Evolutionary conservation across 2,888 invertebrate species (phyloP), one percentile per base, ranked within the genome.

Genomic region (Rhagonycha fulva): DNA sequence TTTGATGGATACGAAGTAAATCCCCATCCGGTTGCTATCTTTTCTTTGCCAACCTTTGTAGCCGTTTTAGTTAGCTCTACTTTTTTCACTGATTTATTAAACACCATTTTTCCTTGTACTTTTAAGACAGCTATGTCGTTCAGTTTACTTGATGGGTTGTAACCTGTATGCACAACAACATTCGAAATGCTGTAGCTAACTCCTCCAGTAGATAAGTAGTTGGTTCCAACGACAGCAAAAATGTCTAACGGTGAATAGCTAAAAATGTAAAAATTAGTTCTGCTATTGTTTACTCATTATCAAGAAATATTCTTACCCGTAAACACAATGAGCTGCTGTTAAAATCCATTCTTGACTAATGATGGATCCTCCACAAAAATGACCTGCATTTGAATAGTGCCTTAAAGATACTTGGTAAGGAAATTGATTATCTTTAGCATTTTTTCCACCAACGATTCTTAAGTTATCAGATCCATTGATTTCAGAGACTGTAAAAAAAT

Each of bases 1-100:
- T 91, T 91, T 12, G 91, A 91, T 80, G 90, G 91, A 14, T 88
- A 88, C 28, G 86, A 83, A 63, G 88, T 85, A 4, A 74, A 28
- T 66, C 81, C 81, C 81, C 81, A 81, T n/a, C 81, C 81, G 32
- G 76, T 62, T 1, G 80, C 66, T 28, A 73, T 63, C 62, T 72
- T 74, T 0, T 69, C 19, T 9, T 70, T 72, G 10, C 72, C 76
- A 12, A 73, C 69, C 4, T 72, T 75, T 5, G 62, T 14, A 32
- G n/a, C 14, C 10, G 30, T 14, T 9, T 32, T 62, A 24, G 70
- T 47, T 14, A 76, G 26, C 4, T 11, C 9, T 7, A 74, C 47
- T 47, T 47, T 47, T n/a, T 68, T 11, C 70, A 11, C 3, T 62
- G 47, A 63, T 19, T 71, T 66, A 9, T 19, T 47, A 30, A 69